A percentile compares a stretch with the other conserved stretches of the same genome.
Evolutionary conservation across 2,113 vertebrate species (phyloP).

Genomic region (Marcusenius ussheri): DNA sequence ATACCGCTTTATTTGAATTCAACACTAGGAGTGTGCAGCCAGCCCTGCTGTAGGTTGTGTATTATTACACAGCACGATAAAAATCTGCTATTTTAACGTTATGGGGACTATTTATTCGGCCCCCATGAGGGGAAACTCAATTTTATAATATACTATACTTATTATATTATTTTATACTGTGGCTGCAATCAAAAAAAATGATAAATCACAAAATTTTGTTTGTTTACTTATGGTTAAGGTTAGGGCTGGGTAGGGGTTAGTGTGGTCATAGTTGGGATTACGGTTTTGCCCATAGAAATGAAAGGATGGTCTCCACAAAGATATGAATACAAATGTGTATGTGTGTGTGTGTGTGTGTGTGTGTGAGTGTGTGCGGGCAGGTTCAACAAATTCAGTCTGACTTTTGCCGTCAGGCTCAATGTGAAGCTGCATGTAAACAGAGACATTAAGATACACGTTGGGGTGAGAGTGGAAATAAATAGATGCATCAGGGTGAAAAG

Average conservation of each 20-base stretch:
- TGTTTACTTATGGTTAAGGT: background rate
- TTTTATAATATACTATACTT: too few relatives aligned
- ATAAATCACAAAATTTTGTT: background rate
- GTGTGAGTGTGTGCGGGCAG: background rate
- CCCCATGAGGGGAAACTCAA: background rate
- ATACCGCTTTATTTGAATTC: background rate
- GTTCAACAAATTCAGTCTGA: constrained; percentile 40
- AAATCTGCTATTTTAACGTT: background rate
- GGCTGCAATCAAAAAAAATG: background rate
- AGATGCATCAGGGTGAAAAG: constrained; percentile 40
- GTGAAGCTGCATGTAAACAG: constrained; percentile 37
- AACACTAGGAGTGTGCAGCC: background rate
- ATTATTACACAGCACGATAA: background rate
- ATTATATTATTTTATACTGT: background rate
- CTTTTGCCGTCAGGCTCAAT: constrained; percentile 18
- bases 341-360: background rate
- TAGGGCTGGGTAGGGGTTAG: background rate
- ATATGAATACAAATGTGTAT: background rate
- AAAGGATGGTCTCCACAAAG: background rate
- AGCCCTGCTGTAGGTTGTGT: background rate
- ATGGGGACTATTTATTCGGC: background rate
- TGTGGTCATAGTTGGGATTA: background rate
- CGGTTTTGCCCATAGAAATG: background rate
- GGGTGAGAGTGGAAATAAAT: constrained; percentile 44
- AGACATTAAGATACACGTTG: constrained; percentile 40